phyloP scores from a whole-genome alignment of 2,797 vertebrate genomes.

The Apogon talboti region DNA sequence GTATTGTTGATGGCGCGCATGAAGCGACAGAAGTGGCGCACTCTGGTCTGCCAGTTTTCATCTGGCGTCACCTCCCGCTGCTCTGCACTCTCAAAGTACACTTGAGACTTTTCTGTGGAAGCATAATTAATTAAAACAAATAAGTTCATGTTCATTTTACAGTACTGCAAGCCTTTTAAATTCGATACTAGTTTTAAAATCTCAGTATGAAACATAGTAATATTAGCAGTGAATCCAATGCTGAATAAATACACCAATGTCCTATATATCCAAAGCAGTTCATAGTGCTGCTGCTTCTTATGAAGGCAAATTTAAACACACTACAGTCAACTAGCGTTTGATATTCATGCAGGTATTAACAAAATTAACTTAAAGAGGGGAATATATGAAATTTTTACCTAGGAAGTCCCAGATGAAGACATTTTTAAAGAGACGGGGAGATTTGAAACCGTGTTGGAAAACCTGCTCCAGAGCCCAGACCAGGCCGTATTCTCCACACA shows the following conservation, averaged over 20 bases:
- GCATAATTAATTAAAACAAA: conserved; percentile 14
- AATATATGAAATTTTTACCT: conserved; percentile 82
- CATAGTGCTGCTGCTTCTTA: no score
- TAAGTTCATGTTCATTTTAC: background rate
- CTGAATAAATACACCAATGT: no score
- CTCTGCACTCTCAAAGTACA: conserved; percentile 94
- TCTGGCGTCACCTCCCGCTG: conserved; percentile 89
- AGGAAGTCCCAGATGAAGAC: conserved; percentile 99
- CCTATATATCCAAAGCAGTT: no score
- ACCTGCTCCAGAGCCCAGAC: conserved; percentile 98
- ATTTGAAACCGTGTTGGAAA: conserved; percentile 98
- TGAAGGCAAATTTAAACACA: no score
- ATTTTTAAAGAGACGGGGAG: conserved; percentile 97
- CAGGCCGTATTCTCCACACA: conserved; percentile 96
- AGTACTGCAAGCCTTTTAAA: background rate
- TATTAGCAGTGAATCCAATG: no score
- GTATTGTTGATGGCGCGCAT: conserved; percentile 95
- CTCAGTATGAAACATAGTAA: background rate
- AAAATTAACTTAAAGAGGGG: background rate
- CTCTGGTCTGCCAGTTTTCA: conserved; percentile 96
- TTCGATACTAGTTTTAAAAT: background rate
- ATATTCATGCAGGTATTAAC: background rate
- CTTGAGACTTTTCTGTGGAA: conserved; percentile 94
- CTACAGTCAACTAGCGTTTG: background rate
- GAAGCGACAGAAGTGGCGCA: conserved; percentile 94